phyloP scores from a whole-genome alignment of 2,888 invertebrate species.

The Ctena decussata region DNA sequence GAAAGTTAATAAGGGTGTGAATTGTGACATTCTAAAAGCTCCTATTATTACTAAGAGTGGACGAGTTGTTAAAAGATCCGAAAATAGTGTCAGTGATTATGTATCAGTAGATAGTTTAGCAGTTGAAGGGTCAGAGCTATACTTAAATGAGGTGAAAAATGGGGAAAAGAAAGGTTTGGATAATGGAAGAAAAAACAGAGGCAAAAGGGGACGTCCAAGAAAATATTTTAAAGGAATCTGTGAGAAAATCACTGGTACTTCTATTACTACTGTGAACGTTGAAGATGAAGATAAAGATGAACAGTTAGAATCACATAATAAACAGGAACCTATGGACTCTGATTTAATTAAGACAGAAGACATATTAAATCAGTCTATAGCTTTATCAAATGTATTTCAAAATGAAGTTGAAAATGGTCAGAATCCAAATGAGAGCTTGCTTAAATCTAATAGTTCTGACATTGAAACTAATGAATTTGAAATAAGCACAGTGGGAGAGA shows the following conservation, averaged over 20 bases:
- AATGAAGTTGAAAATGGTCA: not conserved
- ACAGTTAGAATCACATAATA: not conserved
- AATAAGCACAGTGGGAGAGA: not conserved
- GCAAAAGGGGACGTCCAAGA: not conserved
- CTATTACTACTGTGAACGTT: not conserved
- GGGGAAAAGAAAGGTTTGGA: not conserved
- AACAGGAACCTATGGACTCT: not conserved
- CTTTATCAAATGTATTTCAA: not conserved
- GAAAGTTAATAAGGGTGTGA: not conserved
- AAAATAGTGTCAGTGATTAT: not conserved
- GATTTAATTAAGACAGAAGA: no score
- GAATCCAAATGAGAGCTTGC: not conserved
- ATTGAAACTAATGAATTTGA: not conserved
- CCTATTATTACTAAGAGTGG: conserved; percentile 37
- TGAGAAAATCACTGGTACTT: not conserved
- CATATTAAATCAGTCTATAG: not conserved
- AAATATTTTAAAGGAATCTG: not conserved
- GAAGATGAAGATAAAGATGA: not conserved
- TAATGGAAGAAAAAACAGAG: not conserved
- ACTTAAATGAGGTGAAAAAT: not conserved
- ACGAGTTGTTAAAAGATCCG: conserved; percentile 29
- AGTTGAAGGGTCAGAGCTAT: not conserved
- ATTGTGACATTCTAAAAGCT: not conserved
- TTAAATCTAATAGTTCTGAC: not conserved
- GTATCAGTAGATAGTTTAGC: not conserved